Percentiles rank a stretch among this genome's conserved stretches.
phyloP scores from a whole-genome alignment of 2,888 invertebrate genomes.

The Scaptomyza reducta region DNA sequence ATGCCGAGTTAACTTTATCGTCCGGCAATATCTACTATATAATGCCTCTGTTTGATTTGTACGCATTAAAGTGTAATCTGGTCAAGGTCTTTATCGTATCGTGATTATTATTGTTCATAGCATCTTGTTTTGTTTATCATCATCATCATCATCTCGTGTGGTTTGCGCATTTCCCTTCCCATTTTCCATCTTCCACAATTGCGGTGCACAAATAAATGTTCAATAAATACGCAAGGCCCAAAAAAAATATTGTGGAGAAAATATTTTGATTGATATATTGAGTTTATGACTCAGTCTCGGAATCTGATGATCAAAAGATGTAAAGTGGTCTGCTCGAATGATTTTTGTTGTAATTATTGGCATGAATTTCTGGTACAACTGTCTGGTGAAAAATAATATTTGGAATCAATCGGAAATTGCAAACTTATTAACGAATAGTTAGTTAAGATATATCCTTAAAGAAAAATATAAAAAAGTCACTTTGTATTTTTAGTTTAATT shows the following conservation, averaged over 20 bases:
- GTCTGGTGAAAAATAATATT: no score
- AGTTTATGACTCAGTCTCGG: conserved; percentile 48
- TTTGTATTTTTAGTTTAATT: no score
- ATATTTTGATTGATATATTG: conserved; percentile 62
- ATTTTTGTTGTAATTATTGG: conserved; percentile 19
- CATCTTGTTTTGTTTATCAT: conserved; percentile 58
- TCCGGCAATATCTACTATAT: conserved; percentile 48
- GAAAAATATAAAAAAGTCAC: no score
- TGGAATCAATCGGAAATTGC: no score
- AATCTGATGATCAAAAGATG: conserved; percentile 41
- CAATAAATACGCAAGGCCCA: conserved; percentile 31
- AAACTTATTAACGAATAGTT: no score
- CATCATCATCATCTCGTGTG: conserved; percentile 11
- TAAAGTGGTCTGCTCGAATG: conserved; percentile 7
- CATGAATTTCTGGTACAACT: neutral
- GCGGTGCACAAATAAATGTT: conserved; percentile 33
- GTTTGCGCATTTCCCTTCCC: conserved; percentile 30
- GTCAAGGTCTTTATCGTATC: conserved; percentile 66
- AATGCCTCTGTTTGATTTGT: conserved; percentile 69
- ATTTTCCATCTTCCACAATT: conserved; percentile 31
- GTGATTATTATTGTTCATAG: conserved; percentile 35
- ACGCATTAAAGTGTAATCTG: conserved; percentile 72
- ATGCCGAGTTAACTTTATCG: conserved; percentile 31
- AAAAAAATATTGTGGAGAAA: conserved; percentile 1
- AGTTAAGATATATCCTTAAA: no score